Evolutionary conservation across 2,888 invertebrate genomes (phyloP).

Genomic region (Bimastos eiseni): DNA sequence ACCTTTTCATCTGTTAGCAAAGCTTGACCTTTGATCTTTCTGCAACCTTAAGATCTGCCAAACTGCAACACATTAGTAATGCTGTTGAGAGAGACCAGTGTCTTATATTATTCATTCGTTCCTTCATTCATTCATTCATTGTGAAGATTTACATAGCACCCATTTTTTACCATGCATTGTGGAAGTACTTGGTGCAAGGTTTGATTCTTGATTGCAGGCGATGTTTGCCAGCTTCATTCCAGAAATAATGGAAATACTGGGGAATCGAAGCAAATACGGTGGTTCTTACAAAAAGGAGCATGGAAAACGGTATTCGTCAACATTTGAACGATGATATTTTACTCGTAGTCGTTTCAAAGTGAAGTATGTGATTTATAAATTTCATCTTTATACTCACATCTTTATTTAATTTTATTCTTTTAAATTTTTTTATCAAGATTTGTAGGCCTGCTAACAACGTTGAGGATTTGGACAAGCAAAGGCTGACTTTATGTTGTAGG

Average conservation of each 20-base stretch:
- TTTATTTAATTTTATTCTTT: background rate
- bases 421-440: background rate
- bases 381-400: background rate
- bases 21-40: background rate
- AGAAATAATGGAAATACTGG: constrained; percentile 99
- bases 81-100: no score
- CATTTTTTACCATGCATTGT: no score
- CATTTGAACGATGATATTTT: background rate
- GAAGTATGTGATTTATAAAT: background rate
- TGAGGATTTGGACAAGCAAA: background rate
- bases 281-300: constrained; percentile 99
- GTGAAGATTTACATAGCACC: background rate
- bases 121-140: no score
- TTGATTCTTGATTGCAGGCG: constrained; percentile 71
- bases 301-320: constrained; percentile 82
- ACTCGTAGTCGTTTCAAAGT: background rate
- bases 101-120: no score
- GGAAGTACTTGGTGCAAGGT: no score
- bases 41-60: background rate
- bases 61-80: background rate
- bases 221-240: constrained; percentile 99
- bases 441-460: background rate
- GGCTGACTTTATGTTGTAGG: constrained; percentile 67
- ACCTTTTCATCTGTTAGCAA: background rate
- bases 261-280: constrained; percentile 98